Evolutionary conservation across 2,113 vertebrate genomes (phyloP).

Genomic region (Ovibos moschatus): DNA sequence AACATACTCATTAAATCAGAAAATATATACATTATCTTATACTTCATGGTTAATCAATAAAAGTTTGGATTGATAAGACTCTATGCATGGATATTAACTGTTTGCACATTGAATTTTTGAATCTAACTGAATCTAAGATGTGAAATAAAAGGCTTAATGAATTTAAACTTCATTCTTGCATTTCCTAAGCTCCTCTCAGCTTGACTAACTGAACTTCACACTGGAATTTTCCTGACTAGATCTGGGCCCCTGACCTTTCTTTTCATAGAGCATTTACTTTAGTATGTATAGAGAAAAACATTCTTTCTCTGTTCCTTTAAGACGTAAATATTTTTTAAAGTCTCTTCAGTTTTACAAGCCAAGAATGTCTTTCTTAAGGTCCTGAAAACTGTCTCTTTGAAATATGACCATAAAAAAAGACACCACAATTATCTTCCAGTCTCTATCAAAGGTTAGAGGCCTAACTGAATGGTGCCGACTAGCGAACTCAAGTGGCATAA

Average conservation of each 20-base stretch:
- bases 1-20: slow-evolving; percentile 66
- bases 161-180: slow-evolving; percentile 41
- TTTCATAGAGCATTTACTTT: background rate
- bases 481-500: background rate
- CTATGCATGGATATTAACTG: slow-evolving; percentile 58
- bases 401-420: background rate
- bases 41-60: slow-evolving; percentile 65
- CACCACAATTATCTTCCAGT: accelerated
- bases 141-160: slow-evolving; percentile 52
- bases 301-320: background rate
- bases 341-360: background rate
- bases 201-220: background rate
- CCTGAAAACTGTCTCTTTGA: background rate
- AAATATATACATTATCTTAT: slow-evolving; percentile 66
- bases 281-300: background rate
- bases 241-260: background rate
- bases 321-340: background rate
- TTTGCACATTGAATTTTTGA: slow-evolving; percentile 59
- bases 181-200: background rate
- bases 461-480: background rate
- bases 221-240: background rate
- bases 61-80: slow-evolving; percentile 64
- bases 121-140: slow-evolving; percentile 32
- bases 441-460: background rate
- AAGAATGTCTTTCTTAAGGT: background rate